Percentiles rank a stretch among this genome's conserved stretches.
Conservation (phyloP, 2,113 vertebrate species). For the Tupaia tana region DNA sequence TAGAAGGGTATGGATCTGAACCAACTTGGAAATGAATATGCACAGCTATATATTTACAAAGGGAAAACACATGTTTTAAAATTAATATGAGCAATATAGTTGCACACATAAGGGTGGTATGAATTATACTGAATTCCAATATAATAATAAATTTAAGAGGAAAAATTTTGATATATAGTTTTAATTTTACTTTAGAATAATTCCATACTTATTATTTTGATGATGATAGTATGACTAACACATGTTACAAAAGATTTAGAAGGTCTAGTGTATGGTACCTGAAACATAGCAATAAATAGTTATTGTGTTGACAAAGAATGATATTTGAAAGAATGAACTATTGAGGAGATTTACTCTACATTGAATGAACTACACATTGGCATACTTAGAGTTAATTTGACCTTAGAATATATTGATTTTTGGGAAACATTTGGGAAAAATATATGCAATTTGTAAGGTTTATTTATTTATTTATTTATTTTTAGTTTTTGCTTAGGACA, state of each 20-base stretch:
- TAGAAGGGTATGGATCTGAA: background rate
- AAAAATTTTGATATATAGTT: background rate
- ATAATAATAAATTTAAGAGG: background rate
- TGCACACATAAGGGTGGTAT: background rate
- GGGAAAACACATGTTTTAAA: background rate
- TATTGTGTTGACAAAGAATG: background rate
- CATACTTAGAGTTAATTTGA: background rate
- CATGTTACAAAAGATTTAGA: background rate
- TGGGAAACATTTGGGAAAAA: conserved; percentile 8
- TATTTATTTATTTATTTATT: background rate
- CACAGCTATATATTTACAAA: background rate
- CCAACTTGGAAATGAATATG: background rate
- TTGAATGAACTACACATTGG: background rate
- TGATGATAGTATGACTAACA: background rate
- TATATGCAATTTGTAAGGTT: background rate
- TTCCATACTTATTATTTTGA: background rate
- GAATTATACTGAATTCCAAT: background rate
- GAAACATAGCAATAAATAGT: background rate
- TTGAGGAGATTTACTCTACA: background rate
- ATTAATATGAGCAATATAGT: background rate
- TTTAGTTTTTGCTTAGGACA: no score
- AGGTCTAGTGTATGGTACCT: background rate
- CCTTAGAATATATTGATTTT: conserved; percentile 16
- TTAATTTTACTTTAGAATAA: conserved; percentile 17
- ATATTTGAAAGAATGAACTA: conserved; percentile 5